These are phyloP conservation scores for Psittacula echo DNA, from an alignment of 2,797 vertebrate genomes.

Conservation along the genomic window DNA sequence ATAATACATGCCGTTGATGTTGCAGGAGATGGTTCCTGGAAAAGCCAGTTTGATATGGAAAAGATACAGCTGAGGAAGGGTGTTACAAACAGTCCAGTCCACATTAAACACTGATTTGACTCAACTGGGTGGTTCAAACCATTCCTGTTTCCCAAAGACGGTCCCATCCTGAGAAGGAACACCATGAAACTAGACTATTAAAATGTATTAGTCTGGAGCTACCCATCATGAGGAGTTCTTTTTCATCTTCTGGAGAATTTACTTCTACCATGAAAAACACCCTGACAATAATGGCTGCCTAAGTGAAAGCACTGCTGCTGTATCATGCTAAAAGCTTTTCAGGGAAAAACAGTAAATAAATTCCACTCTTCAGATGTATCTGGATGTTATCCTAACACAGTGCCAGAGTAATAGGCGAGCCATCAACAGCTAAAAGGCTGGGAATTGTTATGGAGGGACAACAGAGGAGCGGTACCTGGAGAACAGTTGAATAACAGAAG, in stretches of 20 bases:
- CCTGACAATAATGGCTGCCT: constrained; percentile 42
- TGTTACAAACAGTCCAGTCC: not conserved
- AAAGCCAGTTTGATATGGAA: not conserved
- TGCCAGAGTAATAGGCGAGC: constrained; percentile 54
- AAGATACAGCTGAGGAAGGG: not conserved
- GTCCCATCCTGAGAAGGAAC: not conserved
- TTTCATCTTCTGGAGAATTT: constrained; percentile 64
- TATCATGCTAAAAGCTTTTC: constrained; percentile 76
- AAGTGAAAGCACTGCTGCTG: constrained; percentile 34
- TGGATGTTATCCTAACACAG: constrained; percentile 61
- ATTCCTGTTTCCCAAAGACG: not conserved
- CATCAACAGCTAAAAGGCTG: constrained; percentile 70
- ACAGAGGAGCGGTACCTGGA: constrained; percentile 55
- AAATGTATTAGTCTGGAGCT: not conserved
- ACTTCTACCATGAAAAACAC: constrained; percentile 42
- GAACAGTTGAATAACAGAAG: constrained; percentile 31
- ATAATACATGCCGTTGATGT: not conserved
- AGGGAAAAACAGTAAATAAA: constrained; percentile 74
- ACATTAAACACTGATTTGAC: constrained; percentile 24
- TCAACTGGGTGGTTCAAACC: constrained; percentile 6
- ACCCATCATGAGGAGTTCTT: not conserved
- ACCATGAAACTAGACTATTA: constrained; percentile 2
- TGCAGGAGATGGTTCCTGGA: not conserved
- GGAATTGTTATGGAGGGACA: constrained; percentile 57
- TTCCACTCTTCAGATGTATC: constrained; percentile 59